phyloP scores from a whole-genome alignment of 2,888 invertebrate genomes.

The Notodonta dromedarius region DNA sequence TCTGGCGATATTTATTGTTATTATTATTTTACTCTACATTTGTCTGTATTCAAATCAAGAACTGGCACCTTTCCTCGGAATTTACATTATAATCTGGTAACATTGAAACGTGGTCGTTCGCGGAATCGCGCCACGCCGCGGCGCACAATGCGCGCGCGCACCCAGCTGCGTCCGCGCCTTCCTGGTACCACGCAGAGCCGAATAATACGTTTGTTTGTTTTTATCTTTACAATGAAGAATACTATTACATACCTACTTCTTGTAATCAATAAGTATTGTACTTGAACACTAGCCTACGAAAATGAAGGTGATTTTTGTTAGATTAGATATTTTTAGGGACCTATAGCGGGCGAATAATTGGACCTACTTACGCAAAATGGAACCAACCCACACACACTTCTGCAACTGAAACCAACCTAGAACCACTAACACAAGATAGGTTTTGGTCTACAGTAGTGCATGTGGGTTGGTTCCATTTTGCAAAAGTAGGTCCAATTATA shows the following conservation, averaged over 20 bases:
- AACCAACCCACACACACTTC: too few species aligned
- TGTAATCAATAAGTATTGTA: not conserved
- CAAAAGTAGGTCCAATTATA: too few species aligned
- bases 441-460: too few species aligned
- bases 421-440: too few species aligned
- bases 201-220: conserved; percentile 3
- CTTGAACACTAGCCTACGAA: too few species aligned
- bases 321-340: too few species aligned
- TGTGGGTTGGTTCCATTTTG: too few species aligned
- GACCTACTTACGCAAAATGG: too few species aligned
- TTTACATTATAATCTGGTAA: conserved; percentile 4
- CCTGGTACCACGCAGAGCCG: conserved; percentile 36
- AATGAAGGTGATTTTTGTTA: too few species aligned
- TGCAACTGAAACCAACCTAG: too few species aligned
- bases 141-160: conserved; percentile 36
- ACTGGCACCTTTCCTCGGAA: not conserved
- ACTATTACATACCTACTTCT: not conserved
- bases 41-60: not conserved
- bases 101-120: conserved; percentile 32
- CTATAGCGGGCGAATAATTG: too few species aligned
- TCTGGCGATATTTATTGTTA: too few species aligned
- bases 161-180: conserved; percentile 35
- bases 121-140: conserved; percentile 27
- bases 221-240: conserved; percentile 1
- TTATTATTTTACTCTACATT: not conserved